These are phyloP conservation scores for Datnioides undecimradiatus DNA, from an alignment of 2,113 vertebrate genomes.

Conservation along the genomic window DNA sequence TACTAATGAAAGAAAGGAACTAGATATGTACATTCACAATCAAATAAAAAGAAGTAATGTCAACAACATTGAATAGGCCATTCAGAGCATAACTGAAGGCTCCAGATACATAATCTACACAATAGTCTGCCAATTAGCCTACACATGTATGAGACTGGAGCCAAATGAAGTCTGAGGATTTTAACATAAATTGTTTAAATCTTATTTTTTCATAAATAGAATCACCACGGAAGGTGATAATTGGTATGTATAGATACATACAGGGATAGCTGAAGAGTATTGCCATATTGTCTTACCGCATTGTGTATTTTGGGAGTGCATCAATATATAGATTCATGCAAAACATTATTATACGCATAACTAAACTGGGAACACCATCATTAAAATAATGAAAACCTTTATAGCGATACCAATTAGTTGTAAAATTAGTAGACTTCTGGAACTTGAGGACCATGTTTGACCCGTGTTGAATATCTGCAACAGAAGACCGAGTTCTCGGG, in stretches of 20 bases:
- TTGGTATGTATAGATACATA: constrained; percentile 20
- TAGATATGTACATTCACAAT: neutral
- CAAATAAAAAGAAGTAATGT: neutral
- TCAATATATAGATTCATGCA: neutral
- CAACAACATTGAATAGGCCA: neutral
- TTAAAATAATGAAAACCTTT: neutral
- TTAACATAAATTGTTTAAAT: constrained; percentile 29
- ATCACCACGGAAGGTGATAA: constrained; percentile 35
- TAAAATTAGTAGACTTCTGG: neutral
- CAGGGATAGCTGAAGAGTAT: neutral
- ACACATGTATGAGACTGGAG: constrained; percentile 32
- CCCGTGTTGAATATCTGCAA: constrained; percentile 1
- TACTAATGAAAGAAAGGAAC: neutral
- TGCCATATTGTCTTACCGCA: neutral
- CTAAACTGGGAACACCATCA: neutral
- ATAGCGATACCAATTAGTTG: neutral
- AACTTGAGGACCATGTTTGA: neutral
- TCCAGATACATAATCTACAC: constrained; percentile 10
- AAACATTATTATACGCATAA: neutral
- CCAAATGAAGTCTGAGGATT: constrained; percentile 29
- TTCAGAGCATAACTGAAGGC: constrained; percentile 15
- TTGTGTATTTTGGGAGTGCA: constrained; percentile 11
- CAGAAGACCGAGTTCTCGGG: neutral
- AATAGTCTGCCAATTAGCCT: constrained; percentile 48
- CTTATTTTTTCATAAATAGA: constrained; percentile 15